Evolutionary conservation across 2,797 vertebrate species (phyloP), one percentile per base, ranked within the genome.

Genomic region (Bradypodion pumilum): DNA sequence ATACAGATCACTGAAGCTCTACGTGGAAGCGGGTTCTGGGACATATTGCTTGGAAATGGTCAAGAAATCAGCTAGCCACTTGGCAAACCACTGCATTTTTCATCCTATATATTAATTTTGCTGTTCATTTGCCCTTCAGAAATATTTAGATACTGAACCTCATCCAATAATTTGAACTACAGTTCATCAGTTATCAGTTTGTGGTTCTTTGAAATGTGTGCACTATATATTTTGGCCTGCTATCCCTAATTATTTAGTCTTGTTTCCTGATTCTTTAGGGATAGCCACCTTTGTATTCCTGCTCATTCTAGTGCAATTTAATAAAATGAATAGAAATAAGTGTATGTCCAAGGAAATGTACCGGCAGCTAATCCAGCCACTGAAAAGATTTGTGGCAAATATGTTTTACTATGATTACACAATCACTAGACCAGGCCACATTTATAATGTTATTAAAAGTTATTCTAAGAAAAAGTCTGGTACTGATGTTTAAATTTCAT

Each of bases 391-490:
- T 59, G 13, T 85, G 65, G 85, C 84, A 70, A 77, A 90, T 89
- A 69, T 25, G 83, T 93, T 94, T 92, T 89, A 90, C 89, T 91
- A 85, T 88, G 91, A 91, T 90, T 91, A 93, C 93, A 92, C 81
- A 87, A 90, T 84, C 62, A 72, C 23, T 42, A 49, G 0, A 86
- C 42, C 74, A 88, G 84, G 32, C 56, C 90, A 77, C 9, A 52
- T 91, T 92, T 89, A 89, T 90, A 87, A 91, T 87, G 46, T 94
- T 86, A 93, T 94, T 93, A 94, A 94, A 92, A 82, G 78, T 44
- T 91, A 83, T 75, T 89, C 59, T 80, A 92, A 92, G 42, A 88
- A 91, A 85, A 65, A 90, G 81, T 77, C 80, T 86, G 44, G 89
- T 89, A 92, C 85, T 94, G 62, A 80, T 74, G 74, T 88, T 73